Evolutionary conservation across 2,113 vertebrate genomes (phyloP), one percentile per base, ranked within the genome.

Genomic region (Myrmecobius fasciatus): DNA sequence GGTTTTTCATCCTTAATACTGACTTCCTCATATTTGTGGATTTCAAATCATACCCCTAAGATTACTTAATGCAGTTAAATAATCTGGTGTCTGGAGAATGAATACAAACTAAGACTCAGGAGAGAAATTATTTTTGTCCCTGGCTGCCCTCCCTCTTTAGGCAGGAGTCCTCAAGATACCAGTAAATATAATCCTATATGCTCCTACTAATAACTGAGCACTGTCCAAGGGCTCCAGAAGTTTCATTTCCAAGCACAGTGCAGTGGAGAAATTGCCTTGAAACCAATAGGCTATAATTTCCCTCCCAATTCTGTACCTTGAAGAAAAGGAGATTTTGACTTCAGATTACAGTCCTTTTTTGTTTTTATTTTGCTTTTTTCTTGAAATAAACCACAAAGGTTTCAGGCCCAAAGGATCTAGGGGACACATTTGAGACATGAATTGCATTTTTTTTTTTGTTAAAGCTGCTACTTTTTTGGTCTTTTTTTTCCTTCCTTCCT

Each of bases 271-370:
- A 98, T 95, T 46, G 48, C 89, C 92, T 89, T 92, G 97, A 97
- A 97, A 96, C 94, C 91, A 89, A 97, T 56, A 97, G 88, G 94
- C 90, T 67, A 26, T 95, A 96, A 96, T 95, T 96, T 97, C 83
- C 36, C 43, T 94, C 93, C 89, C 75, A 60, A 53, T 53, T 94
- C 53, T 92, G 92, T 89, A 46, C 54, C 91, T 0, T 0, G 26
- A 51, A 51, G 49, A 52, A 95, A 95, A 96, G 54, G 89, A 9
- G 0, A 75, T 67, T 89, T 96, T 75, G 22, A n/a, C 94, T 96
- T 92, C 89, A 94, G 67, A 83, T 75, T 24, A 92, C 12, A 25
- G 26, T 12, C 89, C 95, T 92, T 60, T 93, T 92, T 91, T 94
- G 3, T 90, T 95, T 47, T 92, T 12, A 3, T 92, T 93, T 95